Percentiles rank a stretch among this genome's conserved stretches.
phyloP scores from a whole-genome alignment of 2,888 invertebrate species.

The Rhagonycha fulva region DNA sequence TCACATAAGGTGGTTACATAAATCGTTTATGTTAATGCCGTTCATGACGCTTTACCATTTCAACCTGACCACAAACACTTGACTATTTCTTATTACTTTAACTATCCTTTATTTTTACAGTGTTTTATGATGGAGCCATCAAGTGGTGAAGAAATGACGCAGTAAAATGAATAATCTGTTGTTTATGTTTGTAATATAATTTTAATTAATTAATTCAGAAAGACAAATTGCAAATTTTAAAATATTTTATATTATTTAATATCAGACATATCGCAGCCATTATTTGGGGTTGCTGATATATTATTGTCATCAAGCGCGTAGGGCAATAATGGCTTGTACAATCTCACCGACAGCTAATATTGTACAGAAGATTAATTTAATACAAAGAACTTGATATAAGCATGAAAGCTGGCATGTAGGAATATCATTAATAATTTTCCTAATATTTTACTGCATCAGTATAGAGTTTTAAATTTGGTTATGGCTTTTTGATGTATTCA shows the following conservation, averaged over 20 bases:
- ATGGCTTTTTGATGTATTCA: neutral
- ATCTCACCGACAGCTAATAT: constrained; percentile 45
- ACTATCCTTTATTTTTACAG: neutral
- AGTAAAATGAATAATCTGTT: neutral
- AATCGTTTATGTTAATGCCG: constrained; percentile 25
- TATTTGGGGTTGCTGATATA: constrained; percentile 48
- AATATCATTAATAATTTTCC: constrained; percentile 21
- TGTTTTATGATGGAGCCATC: neutral
- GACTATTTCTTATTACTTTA: neutral
- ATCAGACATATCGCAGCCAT: constrained; percentile 47
- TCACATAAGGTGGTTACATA: constrained; percentile 32
- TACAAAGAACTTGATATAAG: constrained; percentile 39
- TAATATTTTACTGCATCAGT: neutral
- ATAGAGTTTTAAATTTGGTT: neutral
- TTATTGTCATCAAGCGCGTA: constrained; percentile 45
- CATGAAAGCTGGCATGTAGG: constrained; percentile 27
- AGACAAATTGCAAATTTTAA: constrained; percentile 25
- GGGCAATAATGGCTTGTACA: constrained; percentile 40
- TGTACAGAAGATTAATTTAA: constrained; percentile 46
- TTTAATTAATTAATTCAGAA: constrained; percentile 11
- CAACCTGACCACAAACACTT: constrained; percentile 24
- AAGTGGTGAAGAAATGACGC: neutral
- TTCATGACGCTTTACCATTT: constrained; percentile 23
- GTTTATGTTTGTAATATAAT: neutral
- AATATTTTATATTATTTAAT: constrained; percentile 46